Base-by-base conservation (phyloP, 2,113 vertebrate genomes). In the Austrofundulus limnaeus region DNA sequence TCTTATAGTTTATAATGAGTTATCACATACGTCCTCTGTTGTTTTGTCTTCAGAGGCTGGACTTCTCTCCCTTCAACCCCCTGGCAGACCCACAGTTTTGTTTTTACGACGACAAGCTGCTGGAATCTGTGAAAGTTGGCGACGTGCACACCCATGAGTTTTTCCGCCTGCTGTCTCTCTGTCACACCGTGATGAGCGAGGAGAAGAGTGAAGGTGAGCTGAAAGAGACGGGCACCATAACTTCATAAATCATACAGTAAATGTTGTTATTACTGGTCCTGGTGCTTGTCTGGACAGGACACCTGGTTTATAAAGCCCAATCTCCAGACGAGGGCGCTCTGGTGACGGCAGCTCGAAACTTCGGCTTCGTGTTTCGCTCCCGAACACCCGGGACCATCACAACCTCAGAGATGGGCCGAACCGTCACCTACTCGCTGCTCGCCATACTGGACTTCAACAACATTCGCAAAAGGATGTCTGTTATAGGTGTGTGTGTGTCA, bases 371-470 rank as follows among this genome's bases (percentile, higher is more conserved):
- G 17, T 97, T 98, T 84, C 94, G 94, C 8, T 93, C 94, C 3
- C 94, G 96, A 21, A 97, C 95, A 0, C 96, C 96, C 0, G 89
- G 94, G 46, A 97, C 95, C 0, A 90, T 98, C 84, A 96, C 93
- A 0, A 93, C 95, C 51, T 94, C 93, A 0, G 96, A 98, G 87
- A 86, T 96, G 85, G 95, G 95, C 1, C 84, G 53, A 1, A 81
- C 92, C 0, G 78, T 94, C 81, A 97, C 94, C 23, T 98, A 98
- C 87, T 92, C 94, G 3, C 92, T 98, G 31, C 91, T 98, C 45
- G 94, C 95, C 82, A 98, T 98, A 73, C 84, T 98, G 75, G 96
- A 97, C 88, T 98, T 98, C 89, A 98, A 95, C 86, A 95, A 98
- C 66, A 89, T 95, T 73, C 95, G 96, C 85, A 97, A 97, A 75